These are phyloP conservation scores for Dromaius novaehollandiae DNA, from an alignment of 2,113 vertebrate species.

Conservation along the genomic window DNA sequence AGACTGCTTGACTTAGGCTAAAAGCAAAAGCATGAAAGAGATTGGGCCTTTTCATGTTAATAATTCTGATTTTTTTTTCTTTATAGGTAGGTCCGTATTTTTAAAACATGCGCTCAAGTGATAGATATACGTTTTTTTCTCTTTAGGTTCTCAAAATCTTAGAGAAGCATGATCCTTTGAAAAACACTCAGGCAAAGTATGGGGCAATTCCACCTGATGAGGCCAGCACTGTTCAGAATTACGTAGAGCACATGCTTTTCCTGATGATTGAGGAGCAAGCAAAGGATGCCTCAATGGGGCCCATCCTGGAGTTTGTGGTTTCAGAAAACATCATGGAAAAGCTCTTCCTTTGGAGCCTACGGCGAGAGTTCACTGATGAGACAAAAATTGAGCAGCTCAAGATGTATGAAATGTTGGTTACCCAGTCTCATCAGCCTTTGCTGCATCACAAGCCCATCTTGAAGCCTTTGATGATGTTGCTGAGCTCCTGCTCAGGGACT, in stretches of 20 bases:
- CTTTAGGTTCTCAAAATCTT: conserved; percentile 94
- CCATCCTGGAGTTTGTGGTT: conserved; percentile 97
- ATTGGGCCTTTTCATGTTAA: background rate
- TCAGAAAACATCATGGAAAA: conserved; percentile 98
- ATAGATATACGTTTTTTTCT: conserved; percentile 33
- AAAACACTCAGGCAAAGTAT: conserved; percentile 80
- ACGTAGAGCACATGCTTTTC: conserved; percentile 97
- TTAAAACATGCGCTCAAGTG: background rate
- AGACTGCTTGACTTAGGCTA: background rate
- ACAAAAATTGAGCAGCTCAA: conserved; percentile 96
- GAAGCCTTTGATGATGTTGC: conserved; percentile 95
- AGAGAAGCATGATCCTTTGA: conserved; percentile 94
- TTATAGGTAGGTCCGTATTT: background rate
- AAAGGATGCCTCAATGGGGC: conserved; percentile 92
- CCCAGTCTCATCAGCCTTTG: conserved; percentile 91
- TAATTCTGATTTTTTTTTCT: background rate
- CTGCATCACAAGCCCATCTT: conserved; percentile 95
- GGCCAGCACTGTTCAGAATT: conserved; percentile 95
- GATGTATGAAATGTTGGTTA: conserved; percentile 96
- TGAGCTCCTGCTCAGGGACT: conserved; percentile 91
- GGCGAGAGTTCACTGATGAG: conserved; percentile 93
- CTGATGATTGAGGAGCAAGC: conserved; percentile 91
- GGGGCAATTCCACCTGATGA: conserved; percentile 89
- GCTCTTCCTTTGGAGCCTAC: conserved; percentile 96
- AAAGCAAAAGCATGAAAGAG: background rate